Percentiles rank a stretch among this genome's conserved stretches.
phyloP scores from a whole-genome alignment of 1,140 invertebrate genomes.

The Cephus cinctus region DNA sequence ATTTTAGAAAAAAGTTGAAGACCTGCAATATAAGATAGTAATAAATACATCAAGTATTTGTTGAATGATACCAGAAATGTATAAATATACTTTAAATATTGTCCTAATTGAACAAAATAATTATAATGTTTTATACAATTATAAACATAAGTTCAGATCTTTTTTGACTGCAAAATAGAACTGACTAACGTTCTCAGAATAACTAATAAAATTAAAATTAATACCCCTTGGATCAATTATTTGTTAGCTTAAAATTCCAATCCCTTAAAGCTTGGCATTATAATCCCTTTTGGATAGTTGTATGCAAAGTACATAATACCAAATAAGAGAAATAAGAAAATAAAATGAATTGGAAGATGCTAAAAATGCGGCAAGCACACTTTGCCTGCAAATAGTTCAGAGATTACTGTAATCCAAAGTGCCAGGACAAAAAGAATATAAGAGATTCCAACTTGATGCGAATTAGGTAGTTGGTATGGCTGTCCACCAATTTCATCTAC shows the following conservation, averaged over 20 bases:
- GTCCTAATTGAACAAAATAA: too few relatives aligned
- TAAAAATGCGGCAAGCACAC: conserved; percentile 94
- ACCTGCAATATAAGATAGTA: too few relatives aligned
- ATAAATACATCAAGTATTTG: too few relatives aligned
- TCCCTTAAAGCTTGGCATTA: background rate
- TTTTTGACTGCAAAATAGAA: too few relatives aligned
- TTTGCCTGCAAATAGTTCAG: conserved; percentile 96
- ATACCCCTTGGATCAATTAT: too few relatives aligned
- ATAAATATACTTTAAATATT: too few relatives aligned
- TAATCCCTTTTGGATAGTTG: conserved; percentile 1
- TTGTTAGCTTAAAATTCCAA: background rate
- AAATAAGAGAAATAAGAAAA: background rate
- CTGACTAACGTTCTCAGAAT: too few relatives aligned
- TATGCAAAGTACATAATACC: background rate
- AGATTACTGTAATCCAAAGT: conserved; percentile 94
- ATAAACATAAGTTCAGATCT: too few relatives aligned
- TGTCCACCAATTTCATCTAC: conserved; percentile 94
- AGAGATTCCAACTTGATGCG: conserved; percentile 92
- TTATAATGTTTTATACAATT: too few relatives aligned
- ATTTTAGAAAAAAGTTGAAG: too few relatives aligned
- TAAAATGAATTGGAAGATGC: conserved; percentile 22
- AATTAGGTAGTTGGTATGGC: conserved; percentile 92
- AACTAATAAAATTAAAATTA: too few relatives aligned
- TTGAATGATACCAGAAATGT: too few relatives aligned
- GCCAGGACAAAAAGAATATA: conserved; percentile 95